A percentile compares a stretch with the other conserved stretches of the same genome.
Conservation (phyloP, 2,888 invertebrate species). For the Rhopalosiphum nymphaeae region DNA sequence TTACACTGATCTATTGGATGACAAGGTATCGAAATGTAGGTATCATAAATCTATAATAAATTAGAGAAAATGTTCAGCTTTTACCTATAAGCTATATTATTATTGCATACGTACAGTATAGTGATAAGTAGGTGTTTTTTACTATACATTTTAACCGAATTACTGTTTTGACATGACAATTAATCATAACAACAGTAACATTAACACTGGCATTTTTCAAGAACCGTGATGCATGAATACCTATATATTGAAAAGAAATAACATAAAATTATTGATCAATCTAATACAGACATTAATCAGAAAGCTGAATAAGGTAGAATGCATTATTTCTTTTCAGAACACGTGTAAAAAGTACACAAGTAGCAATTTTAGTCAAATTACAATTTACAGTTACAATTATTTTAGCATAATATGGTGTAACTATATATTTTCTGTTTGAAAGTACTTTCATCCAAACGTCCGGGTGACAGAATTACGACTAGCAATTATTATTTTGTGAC, state of each 20-base stretch:
- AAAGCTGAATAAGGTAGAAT: background rate
- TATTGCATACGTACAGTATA: background rate
- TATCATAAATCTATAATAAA: background rate
- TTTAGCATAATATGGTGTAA: background rate
- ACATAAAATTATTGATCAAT: background rate
- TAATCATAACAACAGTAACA: background rate
- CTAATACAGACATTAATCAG: background rate
- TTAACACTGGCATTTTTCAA: background rate
- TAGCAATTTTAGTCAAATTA: background rate
- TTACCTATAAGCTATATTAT: no score
- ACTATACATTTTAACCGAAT: background rate
- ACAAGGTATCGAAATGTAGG: background rate
- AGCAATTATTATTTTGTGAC: conserved; percentile 11
- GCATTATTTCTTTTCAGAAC: background rate
- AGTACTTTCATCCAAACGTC: conserved; percentile 20
- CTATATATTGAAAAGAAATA: background rate
- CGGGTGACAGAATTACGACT: conserved; percentile 27
- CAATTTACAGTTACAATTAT: background rate
- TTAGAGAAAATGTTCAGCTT: background rate
- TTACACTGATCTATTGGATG: background rate
- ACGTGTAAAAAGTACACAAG: background rate
- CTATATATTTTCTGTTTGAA: background rate
- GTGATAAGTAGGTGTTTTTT: background rate
- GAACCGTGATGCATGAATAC: background rate
- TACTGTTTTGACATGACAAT: background rate